A percentile compares a stretch with the other conserved stretches of the same genome.
phyloP scores from a whole-genome alignment of 2,797 vertebrate species.

The Scomberomorus guttatus region DNA sequence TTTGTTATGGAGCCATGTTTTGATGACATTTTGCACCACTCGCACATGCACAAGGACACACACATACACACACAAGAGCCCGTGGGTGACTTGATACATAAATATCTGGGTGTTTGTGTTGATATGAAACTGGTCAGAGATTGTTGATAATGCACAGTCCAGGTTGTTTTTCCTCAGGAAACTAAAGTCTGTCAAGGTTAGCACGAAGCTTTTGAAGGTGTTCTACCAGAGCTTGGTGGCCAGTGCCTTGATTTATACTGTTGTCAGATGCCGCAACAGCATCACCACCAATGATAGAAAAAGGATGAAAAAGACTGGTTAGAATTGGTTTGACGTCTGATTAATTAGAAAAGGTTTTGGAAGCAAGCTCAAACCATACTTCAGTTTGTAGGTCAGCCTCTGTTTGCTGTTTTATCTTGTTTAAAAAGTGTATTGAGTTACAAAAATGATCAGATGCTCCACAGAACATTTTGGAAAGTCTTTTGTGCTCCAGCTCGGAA shows the following conservation, averaged over 20 bases:
- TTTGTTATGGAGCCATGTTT: no score
- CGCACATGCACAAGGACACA: no score
- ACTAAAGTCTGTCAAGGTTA: background rate
- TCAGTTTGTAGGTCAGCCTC: constrained; percentile 1
- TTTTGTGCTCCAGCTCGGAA: background rate
- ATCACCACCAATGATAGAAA: background rate
- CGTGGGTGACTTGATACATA: no score
- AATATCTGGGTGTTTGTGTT: no score
- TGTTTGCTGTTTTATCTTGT: background rate
- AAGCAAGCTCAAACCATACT: background rate
- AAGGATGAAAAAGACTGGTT: background rate
- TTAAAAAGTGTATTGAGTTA: background rate
- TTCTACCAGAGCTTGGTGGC: background rate
- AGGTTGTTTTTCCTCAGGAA: background rate
- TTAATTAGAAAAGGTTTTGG: constrained; percentile 24
- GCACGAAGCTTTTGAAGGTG: background rate
- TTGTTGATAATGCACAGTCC: no score
- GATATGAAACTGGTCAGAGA: no score
- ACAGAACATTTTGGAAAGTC: background rate
- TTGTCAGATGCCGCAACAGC: background rate
- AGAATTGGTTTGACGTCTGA: background rate
- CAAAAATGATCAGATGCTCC: background rate
- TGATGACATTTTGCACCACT: no score
- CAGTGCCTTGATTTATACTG: background rate
- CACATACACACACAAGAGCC: no score